Evolutionary conservation across 1,140 invertebrate species (phyloP), one percentile per base, ranked within the genome.

Genomic region (Lepidurus couesii): DNA sequence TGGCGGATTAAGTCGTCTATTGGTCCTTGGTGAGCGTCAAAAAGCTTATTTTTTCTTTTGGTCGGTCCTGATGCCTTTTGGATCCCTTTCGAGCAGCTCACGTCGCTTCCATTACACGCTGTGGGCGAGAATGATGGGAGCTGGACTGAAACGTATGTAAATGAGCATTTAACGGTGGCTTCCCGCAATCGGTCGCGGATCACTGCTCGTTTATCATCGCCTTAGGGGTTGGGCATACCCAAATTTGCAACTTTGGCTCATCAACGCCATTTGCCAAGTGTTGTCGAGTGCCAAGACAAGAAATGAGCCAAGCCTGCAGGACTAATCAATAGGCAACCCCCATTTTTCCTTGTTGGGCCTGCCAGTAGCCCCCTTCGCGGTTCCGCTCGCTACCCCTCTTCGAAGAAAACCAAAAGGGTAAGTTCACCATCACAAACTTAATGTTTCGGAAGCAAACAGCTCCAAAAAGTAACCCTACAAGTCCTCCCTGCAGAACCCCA

Each of bases 71-170:
- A 65, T 65, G 47, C 11, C 47, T 65, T 65, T 13, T 65, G 47
- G 21, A 65, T 65, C 53, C 16, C 53, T 5, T 16, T 65, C 53
- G 21, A 65, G 53, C 53, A 13, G 16, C 53, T 65, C 21, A 65
- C 53, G 21, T 65, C 8, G 53, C 21, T 65, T 65, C 4, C 6
- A n/a, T 13, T 21, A 13, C 53, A 21, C 8, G 13, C 16, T 13
- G 4, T 21, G 53, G 6, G 53, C 16, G 53, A 65, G 53, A 65
- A 65, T 65, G 53, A 65, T 65, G 13, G 13, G 53, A 65, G 53
- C 53, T 65, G 53, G 53, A 65, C 53, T 65, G 53, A 65, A 65
- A 65, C 53, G n/a, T 65, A 65, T 65, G 53, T 65, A 65, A 65
- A 65, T 65, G 53, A 65, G 53, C 53, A 65, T 65, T 65, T 65